Evolutionary conservation across 1,140 invertebrate species (phyloP).

Genomic region (Zaprionus davidi): DNA sequence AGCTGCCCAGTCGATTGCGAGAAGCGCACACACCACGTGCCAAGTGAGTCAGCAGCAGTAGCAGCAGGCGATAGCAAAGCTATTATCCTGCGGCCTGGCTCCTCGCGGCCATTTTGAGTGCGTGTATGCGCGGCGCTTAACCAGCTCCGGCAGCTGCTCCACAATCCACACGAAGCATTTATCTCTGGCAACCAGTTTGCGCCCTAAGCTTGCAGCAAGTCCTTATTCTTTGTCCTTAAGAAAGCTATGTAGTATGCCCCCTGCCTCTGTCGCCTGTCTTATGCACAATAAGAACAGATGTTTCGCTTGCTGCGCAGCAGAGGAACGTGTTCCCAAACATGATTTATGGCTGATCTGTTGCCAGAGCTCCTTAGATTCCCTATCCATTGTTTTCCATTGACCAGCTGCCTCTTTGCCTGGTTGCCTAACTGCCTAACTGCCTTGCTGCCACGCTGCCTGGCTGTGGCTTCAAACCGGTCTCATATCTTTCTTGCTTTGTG

Average conservation of each 20-base stretch:
- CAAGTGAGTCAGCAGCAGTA: slow-evolving; percentile 64
- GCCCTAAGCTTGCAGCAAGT: slow-evolving; percentile 76
- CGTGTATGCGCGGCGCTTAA: slow-evolving; percentile 37
- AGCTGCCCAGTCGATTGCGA: background rate
- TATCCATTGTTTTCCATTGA: slow-evolving; percentile 70
- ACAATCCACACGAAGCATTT: slow-evolving; percentile 47
- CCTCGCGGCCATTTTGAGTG: slow-evolving; percentile 36
- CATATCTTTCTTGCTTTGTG: slow-evolving; percentile 54
- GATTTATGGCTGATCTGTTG: slow-evolving; percentile 70
- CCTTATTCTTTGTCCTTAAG: slow-evolving; percentile 61
- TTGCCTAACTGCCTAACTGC: slow-evolving; percentile 13
- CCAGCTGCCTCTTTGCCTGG: slow-evolving; percentile 58
- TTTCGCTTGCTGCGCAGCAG: slow-evolving; percentile 42
- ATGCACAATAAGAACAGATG: slow-evolving; percentile 65
- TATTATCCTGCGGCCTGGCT: slow-evolving; percentile 57
- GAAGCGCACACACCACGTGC: slow-evolving; percentile 62
- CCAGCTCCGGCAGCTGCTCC: slow-evolving; percentile 35
- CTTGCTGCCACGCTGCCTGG: slow-evolving; percentile 8
- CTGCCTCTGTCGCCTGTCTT: background rate
- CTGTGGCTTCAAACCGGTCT: slow-evolving; percentile 34
- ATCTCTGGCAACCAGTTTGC: slow-evolving; percentile 75
- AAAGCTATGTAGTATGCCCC: slow-evolving; percentile 45
- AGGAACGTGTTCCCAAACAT: slow-evolving; percentile 77
- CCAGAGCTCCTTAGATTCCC: slow-evolving; percentile 31
- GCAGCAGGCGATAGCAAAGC: slow-evolving; percentile 43